These are phyloP conservation scores for Pinctada fucata DNA, from an alignment of 2,888 invertebrate genomes.

Conservation along the genomic window DNA sequence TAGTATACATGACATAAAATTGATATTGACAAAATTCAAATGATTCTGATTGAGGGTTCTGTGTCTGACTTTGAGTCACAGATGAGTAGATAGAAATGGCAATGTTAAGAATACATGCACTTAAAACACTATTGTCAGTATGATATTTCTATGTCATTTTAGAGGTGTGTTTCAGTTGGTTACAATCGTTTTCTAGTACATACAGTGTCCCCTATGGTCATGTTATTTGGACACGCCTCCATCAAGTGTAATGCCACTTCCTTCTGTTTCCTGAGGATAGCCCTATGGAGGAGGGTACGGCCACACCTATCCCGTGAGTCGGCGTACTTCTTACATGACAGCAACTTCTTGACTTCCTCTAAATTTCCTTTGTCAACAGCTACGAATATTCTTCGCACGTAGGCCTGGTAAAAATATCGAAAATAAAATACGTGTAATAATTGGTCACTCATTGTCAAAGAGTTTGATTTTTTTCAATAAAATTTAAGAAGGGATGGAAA, in stretches of 20 bases:
- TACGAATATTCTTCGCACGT: conserved; percentile 65
- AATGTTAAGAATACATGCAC: too few relatives aligned
- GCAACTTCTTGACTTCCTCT: conserved; percentile 65
- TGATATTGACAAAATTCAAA: conserved; percentile 8
- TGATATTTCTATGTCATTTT: too few relatives aligned
- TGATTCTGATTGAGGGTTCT: background rate
- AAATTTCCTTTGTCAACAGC: conserved; percentile 66
- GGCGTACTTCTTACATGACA: conserved; percentile 66
- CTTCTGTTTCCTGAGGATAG: conserved; percentile 63
- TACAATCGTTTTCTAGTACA: conserved; percentile 35
- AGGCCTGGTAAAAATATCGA: conserved; percentile 46
- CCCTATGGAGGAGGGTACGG: conserved; percentile 68
- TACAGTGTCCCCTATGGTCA: conserved; percentile 70
- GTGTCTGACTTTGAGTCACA: background rate
- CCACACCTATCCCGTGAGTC: conserved; percentile 69
- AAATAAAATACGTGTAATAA: background rate
- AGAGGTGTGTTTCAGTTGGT: too few relatives aligned
- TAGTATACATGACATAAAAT: background rate
- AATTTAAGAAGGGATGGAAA: background rate
- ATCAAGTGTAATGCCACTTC: conserved; percentile 62
- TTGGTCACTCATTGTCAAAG: too few relatives aligned
- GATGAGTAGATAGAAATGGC: background rate
- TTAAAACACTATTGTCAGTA: too few relatives aligned
- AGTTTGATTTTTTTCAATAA: background rate
- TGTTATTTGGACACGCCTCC: conserved; percentile 63